phyloP scores from a whole-genome alignment of 1,140 invertebrate species.

The Choristoneura fumiferana region DNA sequence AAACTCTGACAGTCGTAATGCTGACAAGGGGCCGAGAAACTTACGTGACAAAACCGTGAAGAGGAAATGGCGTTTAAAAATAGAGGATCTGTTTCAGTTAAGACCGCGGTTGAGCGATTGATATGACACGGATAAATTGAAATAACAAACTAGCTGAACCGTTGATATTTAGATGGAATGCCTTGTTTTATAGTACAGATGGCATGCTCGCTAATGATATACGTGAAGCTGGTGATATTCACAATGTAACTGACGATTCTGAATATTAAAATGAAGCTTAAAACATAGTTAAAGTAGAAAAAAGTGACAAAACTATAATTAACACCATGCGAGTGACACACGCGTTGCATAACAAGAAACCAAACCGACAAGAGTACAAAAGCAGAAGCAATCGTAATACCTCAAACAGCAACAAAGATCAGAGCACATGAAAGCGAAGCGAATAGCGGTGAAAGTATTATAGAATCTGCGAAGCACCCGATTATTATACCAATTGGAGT shows the following conservation, averaged over 20 bases:
- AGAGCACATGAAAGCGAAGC: conserved; percentile 33
- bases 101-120: not conserved
- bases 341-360: no score
- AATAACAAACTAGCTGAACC: conserved; percentile 3
- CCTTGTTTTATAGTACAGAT: not conserved
- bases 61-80: conserved; percentile 38
- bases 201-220: conserved; percentile 4
- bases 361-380: no score
- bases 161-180: conserved; percentile 10
- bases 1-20: conserved; percentile 5
- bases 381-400: no score
- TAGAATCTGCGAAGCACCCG: conserved; percentile 54
- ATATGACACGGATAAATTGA: not conserved
- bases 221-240: no score
- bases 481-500: conserved; percentile 57
- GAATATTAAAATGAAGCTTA: no score
- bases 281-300: no score
- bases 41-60: conserved; percentile 29
- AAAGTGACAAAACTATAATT: no score
- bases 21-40: conserved; percentile 10
- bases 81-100: conserved; percentile 22
- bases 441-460: conserved; percentile 55
- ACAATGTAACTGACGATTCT: no score
- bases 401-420: not conserved
- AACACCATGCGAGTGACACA: no score